These are phyloP conservation scores for Ptychoptera albimana DNA, from an alignment of 2,888 invertebrate genomes.

Conservation along the genomic window DNA sequence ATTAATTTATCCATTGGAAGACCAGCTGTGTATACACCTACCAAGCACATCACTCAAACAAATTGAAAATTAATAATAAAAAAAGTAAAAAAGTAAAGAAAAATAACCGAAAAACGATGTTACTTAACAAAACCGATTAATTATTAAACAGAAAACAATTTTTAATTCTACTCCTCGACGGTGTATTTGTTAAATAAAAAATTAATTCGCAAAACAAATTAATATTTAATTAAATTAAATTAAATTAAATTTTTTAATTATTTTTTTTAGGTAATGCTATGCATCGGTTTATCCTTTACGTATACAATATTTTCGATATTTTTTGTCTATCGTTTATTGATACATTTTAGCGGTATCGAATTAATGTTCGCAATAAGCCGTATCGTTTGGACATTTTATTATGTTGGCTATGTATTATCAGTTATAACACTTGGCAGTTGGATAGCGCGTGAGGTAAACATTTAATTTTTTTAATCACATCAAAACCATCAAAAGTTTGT, in stretches of 20 bases:
- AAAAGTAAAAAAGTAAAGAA: too few relatives aligned
- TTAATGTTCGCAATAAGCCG: not conserved
- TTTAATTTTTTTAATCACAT: not conserved
- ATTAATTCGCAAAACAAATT: not conserved
- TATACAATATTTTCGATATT: not conserved
- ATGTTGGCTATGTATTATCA: not conserved
- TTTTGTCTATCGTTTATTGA: not conserved
- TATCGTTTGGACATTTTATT: not conserved
- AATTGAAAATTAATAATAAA: too few relatives aligned
- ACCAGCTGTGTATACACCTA: too few relatives aligned
- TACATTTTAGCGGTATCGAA: not conserved
- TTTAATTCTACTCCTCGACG: not conserved
- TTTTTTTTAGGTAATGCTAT: not conserved
- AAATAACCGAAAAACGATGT: too few relatives aligned
- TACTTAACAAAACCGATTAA: too few relatives aligned
- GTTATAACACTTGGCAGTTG: not conserved
- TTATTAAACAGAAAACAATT: not conserved
- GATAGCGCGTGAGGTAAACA: not conserved
- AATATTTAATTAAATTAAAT: not conserved
- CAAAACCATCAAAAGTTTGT: too few relatives aligned
- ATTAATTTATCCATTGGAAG: too few relatives aligned
- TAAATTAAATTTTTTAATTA: not conserved
- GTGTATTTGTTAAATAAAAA: too few relatives aligned
- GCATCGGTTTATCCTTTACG: not conserved
- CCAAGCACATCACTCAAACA: too few relatives aligned